Conservation (phyloP, 1,140 invertebrate species). For the Scaptomyza pallida region DNA sequence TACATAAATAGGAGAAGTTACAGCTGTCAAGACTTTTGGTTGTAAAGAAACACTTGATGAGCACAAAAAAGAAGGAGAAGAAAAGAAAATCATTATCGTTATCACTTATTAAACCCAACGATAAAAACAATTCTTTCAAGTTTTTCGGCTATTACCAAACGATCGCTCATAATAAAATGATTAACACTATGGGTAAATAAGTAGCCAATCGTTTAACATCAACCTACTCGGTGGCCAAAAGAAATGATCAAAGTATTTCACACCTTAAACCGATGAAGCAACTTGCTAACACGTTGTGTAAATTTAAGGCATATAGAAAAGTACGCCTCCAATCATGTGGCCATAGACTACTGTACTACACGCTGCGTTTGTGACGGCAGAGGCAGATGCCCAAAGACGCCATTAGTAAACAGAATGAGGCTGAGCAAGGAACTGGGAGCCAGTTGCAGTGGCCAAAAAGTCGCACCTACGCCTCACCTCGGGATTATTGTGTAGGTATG, state of each 20-base stretch:
- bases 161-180: conserved; percentile 8
- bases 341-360: conserved; percentile 37
- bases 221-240: conserved; percentile 11
- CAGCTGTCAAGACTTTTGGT: too few relatives aligned
- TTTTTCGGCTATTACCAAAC: conserved; percentile 6
- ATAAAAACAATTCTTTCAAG: neutral
- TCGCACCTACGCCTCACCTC: conserved; percentile 50
- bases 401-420: conserved; percentile 56
- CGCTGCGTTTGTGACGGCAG: conserved; percentile 35
- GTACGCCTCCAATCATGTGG: conserved; percentile 53
- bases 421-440: neutral
- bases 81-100: neutral
- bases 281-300: conserved; percentile 51
- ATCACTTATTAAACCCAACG: neutral
- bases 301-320: conserved; percentile 19
- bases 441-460: conserved; percentile 29
- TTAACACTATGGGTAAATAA: conserved; percentile 20
- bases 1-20: too few relatives aligned
- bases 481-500: neutral
- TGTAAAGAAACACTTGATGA: too few relatives aligned
- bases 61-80: too few relatives aligned
- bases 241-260: conserved; percentile 71
- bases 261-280: conserved; percentile 55
- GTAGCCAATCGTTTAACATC: conserved; percentile 39
- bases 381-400: conserved; percentile 23